A percentile compares a stretch with the other conserved stretches of the same genome.
phyloP scores from a whole-genome alignment of 30 jellyfish, hydroid and myxozoan genomes.

The Aurelia aurita complex sp. Pacific region DNA sequence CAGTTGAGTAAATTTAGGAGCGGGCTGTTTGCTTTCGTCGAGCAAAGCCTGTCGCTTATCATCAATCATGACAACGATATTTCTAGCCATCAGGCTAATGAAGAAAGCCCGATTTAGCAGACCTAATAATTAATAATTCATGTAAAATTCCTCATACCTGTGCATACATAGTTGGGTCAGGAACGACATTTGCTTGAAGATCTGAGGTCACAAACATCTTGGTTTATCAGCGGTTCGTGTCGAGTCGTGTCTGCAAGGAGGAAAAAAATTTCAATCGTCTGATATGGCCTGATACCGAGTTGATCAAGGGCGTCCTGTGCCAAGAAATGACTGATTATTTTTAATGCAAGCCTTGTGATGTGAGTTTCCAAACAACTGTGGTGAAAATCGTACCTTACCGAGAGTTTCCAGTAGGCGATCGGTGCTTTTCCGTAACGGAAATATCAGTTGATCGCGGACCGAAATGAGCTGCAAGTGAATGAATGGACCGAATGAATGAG shows the following conservation, averaged over 20 bases:
- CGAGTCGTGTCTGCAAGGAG: too few relatives aligned
- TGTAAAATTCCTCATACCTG: slow-evolving; percentile 70
- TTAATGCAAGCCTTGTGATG: too few relatives aligned
- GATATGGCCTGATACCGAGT: too few relatives aligned
- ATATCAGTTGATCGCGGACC: slow-evolving; percentile 39
- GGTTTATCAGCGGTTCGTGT: too few relatives aligned
- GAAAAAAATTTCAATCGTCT: too few relatives aligned
- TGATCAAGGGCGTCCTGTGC: too few relatives aligned
- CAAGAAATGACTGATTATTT: too few relatives aligned
- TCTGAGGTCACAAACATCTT: slow-evolving; percentile 95
- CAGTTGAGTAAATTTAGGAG: too few relatives aligned
- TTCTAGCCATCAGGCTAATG: not conserved
- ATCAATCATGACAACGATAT: too few relatives aligned
- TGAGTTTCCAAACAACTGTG: not conserved
- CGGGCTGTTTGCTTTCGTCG: too few relatives aligned
- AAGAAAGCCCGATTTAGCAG: not conserved
- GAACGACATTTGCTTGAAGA: slow-evolving; percentile 95
- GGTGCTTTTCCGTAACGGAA: slow-evolving; percentile 38
- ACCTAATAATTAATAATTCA: not conserved
- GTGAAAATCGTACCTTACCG: not conserved
- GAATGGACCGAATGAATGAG: slow-evolving; percentile 77
- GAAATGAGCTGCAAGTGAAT: slow-evolving; percentile 37
- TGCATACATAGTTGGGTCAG: slow-evolving; percentile 98
- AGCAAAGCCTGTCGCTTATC: too few relatives aligned
- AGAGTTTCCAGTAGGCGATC: slow-evolving; percentile 2